Evolutionary conservation across 2,888 invertebrate genomes (phyloP).

Genomic region (Callyntrura guangdongensis): DNA sequence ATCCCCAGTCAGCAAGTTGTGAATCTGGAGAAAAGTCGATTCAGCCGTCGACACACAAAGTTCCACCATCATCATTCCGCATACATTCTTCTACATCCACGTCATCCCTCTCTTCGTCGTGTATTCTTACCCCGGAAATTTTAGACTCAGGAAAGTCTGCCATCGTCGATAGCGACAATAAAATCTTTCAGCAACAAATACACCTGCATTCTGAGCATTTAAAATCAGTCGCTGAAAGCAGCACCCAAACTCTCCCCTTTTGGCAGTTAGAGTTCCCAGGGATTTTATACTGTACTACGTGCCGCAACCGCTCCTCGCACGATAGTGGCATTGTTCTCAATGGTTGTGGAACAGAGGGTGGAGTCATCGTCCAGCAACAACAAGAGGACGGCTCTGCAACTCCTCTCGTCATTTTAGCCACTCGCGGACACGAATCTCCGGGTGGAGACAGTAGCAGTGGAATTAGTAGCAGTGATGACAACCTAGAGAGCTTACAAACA

Average conservation of each 20-base stretch:
- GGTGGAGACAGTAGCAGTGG: slow-evolving; percentile 77
- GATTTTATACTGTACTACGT: slow-evolving; percentile 59
- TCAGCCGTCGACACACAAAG: slow-evolving; percentile 10
- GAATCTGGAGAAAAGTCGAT: neutral
- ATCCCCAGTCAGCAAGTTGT: neutral
- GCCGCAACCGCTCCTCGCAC: slow-evolving; percentile 58
- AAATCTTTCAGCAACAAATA: neutral
- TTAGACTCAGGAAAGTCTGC: neutral
- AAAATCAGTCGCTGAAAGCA: slow-evolving; percentile 9
- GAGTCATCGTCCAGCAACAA: slow-evolving; percentile 30
- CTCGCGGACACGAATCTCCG: slow-evolving; percentile 70
- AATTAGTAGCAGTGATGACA: slow-evolving; percentile 76
- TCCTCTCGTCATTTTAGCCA: slow-evolving; percentile 35
- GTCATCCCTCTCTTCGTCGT: slow-evolving; percentile 72
- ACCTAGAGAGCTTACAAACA: slow-evolving; percentile 74
- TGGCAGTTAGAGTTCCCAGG: slow-evolving; percentile 77
- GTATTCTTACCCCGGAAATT: slow-evolving; percentile 69
- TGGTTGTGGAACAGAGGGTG: neutral
- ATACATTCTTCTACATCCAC: slow-evolving; percentile 76
- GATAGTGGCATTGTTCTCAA: slow-evolving; percentile 70
- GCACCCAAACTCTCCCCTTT: slow-evolving; percentile 73
- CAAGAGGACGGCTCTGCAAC: slow-evolving; percentile 64
- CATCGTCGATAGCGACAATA: neutral
- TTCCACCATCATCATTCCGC: slow-evolving; percentile 56
- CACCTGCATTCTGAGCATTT: neutral